Base-by-base conservation (phyloP, 2,888 invertebrate genomes). In the Latrodectus elegans region DNA sequence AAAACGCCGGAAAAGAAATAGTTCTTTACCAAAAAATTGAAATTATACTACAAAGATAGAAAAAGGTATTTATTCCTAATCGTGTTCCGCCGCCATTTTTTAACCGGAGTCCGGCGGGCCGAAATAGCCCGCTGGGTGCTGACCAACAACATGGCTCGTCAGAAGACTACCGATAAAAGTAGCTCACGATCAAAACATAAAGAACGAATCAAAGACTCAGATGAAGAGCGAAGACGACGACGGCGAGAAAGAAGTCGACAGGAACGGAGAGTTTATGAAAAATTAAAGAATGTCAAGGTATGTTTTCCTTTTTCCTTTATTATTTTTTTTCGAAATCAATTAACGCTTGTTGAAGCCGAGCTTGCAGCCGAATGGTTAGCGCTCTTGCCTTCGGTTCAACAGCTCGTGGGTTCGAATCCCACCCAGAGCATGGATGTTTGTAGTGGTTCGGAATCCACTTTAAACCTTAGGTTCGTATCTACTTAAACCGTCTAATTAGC, bases 51-150 rank as follows among this genome's bases (percentile, higher is more conserved):
- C 38, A 38, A 38, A 38, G 38, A 38, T 38, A 38, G 38, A 6
- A 38, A 38, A 38, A 38, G 38, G 3, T 38, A 38, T 38, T 38
- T 2, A 2, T 55, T 1, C 10, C 11, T 17, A 64, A 71, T 51
- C 17, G 64, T 86, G 85, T 86, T 86, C 65, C 80, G 85, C 12
- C 67, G 65, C 4, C 22, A 15, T 1, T 80, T 79, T 53, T 15
- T 86, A 52, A 86, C 80, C 26, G 38, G 76, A 11, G 17, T 38
- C 75, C 64, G 71, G 75, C 74, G 85, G 75, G 80, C 85, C 3
- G 85, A 86, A 52, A 80, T 86, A 4, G 75, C 75, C 71, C 85
- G 76, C 49, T 86, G 85, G 85, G 70, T 80, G 26, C 55, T 49
- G 8, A 52, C 11, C 52, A 55, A 64, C 65, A 17, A 60, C 14